Conservation (phyloP, 2,113 vertebrate species). For the Brachypodius melanocephalos region DNA sequence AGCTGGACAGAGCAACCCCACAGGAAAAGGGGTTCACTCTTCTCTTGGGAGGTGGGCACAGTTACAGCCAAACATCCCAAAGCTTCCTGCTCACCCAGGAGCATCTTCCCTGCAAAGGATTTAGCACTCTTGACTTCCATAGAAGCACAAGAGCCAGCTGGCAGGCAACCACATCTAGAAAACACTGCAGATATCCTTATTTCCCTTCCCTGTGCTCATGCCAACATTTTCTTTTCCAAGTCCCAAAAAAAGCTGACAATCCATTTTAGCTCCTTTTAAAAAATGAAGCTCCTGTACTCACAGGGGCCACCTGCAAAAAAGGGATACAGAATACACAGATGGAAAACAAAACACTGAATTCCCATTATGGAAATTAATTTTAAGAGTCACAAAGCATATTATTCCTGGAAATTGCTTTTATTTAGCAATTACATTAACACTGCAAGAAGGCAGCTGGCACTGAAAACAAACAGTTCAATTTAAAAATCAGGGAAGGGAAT, state of each 20-base stretch:
- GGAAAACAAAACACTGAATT: background rate
- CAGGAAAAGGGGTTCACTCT: background rate
- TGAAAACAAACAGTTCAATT: slow-evolving; percentile 44
- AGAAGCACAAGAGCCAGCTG: background rate
- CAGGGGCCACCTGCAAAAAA: background rate
- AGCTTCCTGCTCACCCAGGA: accelerated
- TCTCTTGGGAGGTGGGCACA: accelerated
- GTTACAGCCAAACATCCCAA: background rate
- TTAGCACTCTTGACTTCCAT: background rate
- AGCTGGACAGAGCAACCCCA: background rate
- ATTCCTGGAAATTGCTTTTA: slow-evolving; percentile 68
- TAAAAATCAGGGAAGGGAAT: background rate
- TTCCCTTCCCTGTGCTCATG: background rate
- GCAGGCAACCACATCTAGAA: background rate
- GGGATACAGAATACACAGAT: background rate
- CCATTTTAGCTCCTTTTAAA: background rate
- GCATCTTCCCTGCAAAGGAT: background rate
- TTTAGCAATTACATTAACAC: slow-evolving; percentile 53
- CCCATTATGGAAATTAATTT: slow-evolving; percentile 48
- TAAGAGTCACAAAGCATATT: slow-evolving; percentile 44
- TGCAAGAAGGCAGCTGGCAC: slow-evolving; percentile 46
- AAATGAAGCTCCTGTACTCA: background rate
- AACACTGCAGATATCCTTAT: background rate
- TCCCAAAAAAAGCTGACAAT: background rate
- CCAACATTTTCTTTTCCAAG: background rate